Base-by-base conservation (phyloP, 35 echinoderm and acorn worm genomes). In the Hemicentrotus pulcherrimus region DNA sequence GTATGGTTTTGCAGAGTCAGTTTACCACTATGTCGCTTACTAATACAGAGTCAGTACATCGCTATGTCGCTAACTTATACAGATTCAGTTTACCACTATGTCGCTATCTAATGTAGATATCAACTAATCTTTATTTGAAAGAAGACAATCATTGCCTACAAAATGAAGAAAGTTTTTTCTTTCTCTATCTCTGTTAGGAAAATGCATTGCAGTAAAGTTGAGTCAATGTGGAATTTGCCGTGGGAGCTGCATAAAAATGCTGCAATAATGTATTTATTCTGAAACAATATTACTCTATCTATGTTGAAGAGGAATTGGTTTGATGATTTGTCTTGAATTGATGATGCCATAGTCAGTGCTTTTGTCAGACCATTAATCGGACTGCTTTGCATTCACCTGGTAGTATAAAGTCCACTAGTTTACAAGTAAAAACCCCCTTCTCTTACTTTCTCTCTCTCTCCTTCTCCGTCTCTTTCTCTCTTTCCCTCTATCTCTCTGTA, bases 31-130 rank as follows among this genome's bases (percentile, higher is more conserved):
- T 9, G 88, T 90, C 32, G 88, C 31, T 32, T 46, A 46, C 88
- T 90, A n/a, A 33, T 45, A 2, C 6, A 35, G 88, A 90, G n/a
- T n/a, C n/a, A n/a, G n/a, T n/a, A n/a, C n/a, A n/a, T n/a, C n/a
- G n/a, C 32, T 90, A 90, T 9, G 88, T 90, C 32, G 88, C 31
- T 32, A 90, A 46, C 88, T 90, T n/a, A n/a, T n/a, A n/a, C 32
- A 90, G 9, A 90, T 32, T 90, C 30, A 90, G 6, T 78, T 0
- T 22, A 78, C 24, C 31, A 47, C 32, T 90, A 90, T 9, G 88
- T 90, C 32, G 88, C 31, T 32, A 90, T 90, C 88, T 90, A n/a
- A 33, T 45, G 11, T 18, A 35, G 88, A 90, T 90, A 45, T 19
- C 24, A 47, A 86, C 86, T 4, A 30, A 41, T 90, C 19, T 4